Percentiles rank a stretch among this genome's conserved stretches.
Evolutionary conservation across 2,113 vertebrate genomes (phyloP).

Genomic region (Atlantisia rogersi): DNA sequence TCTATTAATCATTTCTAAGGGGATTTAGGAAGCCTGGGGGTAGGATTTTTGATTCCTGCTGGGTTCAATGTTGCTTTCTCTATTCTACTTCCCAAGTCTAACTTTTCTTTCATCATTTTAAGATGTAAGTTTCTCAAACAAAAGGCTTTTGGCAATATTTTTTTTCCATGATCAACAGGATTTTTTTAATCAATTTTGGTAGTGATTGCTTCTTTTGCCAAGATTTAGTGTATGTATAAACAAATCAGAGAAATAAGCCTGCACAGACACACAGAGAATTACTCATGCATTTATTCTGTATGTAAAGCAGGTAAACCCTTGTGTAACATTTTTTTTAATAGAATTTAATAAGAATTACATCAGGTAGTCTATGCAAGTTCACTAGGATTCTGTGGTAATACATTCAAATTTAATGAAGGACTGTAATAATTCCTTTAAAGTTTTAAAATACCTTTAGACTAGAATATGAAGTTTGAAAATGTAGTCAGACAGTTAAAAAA

Average conservation of each 20-base stretch:
- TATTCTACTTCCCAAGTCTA: neutral
- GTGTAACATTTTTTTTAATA: neutral
- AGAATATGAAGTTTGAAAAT: neutral
- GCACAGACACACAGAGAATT: neutral
- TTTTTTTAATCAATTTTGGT: neutral
- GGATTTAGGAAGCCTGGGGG: neutral
- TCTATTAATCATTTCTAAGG: neutral
- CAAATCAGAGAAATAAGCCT: neutral
- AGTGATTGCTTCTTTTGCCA: neutral
- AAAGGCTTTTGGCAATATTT: fast-evolving
- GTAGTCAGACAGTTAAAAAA: neutral
- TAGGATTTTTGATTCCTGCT: neutral
- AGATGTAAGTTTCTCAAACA: neutral
- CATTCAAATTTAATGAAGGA: neutral
- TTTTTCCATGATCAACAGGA: neutral
- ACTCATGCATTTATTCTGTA: neutral
- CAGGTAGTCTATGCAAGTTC: neutral
- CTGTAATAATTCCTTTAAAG: neutral
- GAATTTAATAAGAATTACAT: neutral
- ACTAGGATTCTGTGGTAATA: neutral
- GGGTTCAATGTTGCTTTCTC: neutral
- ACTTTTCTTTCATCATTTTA: neutral
- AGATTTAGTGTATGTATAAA: neutral
- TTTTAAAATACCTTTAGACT: neutral
- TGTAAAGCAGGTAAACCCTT: neutral